phyloP scores from a whole-genome alignment of 92 coral and sea anemone species.

The Pocillopora meandrina region DNA sequence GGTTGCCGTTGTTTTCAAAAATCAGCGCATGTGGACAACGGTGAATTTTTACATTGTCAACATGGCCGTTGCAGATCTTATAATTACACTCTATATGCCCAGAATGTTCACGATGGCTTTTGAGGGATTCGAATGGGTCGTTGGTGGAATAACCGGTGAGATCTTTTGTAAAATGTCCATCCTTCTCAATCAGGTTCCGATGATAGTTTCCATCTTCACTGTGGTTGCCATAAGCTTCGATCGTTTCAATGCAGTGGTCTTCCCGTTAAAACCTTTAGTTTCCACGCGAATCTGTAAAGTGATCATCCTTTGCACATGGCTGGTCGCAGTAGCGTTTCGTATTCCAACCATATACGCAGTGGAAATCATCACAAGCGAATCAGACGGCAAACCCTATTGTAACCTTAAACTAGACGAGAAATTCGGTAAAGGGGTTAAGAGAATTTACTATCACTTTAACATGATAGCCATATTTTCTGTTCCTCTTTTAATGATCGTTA shows the following conservation, averaged over 20 bases:
- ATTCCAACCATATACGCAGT: constrained; percentile 68
- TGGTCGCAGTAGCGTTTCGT: constrained; percentile 53
- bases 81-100: constrained; percentile 75
- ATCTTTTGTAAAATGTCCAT: constrained; percentile 64
- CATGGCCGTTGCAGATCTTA: constrained; percentile 70
- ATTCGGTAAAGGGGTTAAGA: constrained; percentile 56
- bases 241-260: constrained; percentile 71
- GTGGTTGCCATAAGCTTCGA: constrained; percentile 74
- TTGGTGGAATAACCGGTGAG: constrained; percentile 58
- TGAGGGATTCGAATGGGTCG: constrained; percentile 73
- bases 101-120: constrained; percentile 55
- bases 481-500: constrained; percentile 57
- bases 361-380: constrained; percentile 5
- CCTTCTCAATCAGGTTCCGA: constrained; percentile 69
- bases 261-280: constrained; percentile 60
- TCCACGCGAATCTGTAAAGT: constrained; percentile 40
- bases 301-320: constrained; percentile 54
- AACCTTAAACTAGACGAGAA: constrained; percentile 55
- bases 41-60: constrained; percentile 79
- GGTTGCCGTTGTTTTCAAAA: constrained; percentile 57
- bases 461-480: constrained; percentile 58
- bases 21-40: constrained; percentile 62
- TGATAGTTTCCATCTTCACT: constrained; percentile 70
- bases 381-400: constrained; percentile 57
- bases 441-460: constrained; percentile 59